These are phyloP conservation scores for Catocala fraxini DNA, from an alignment of 2,888 invertebrate species.

Conservation along the genomic window DNA sequence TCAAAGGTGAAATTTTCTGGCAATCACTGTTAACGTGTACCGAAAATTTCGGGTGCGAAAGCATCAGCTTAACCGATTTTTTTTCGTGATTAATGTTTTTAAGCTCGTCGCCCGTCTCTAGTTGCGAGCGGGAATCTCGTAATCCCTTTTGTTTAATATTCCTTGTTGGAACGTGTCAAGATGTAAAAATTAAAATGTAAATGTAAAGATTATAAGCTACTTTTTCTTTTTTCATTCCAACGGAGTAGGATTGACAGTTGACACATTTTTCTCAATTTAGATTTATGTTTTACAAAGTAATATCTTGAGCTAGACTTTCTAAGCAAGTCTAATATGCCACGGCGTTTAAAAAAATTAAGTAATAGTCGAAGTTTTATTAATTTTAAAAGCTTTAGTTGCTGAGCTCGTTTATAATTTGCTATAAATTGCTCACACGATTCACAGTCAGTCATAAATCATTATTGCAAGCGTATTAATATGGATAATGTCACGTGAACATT, in stretches of 20 bases:
- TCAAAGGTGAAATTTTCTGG: not conserved
- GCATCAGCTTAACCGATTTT: conserved; percentile 17
- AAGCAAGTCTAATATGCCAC: no score
- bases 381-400: no score
- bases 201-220: conserved; percentile 15
- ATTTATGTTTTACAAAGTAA: not conserved
- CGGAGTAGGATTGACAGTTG: conserved; percentile 28
- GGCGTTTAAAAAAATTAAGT: not conserved
- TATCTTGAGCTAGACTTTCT: not conserved
- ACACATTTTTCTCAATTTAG: conserved; percentile 13
- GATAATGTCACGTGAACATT: not conserved
- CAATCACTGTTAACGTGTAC: conserved; percentile 11
- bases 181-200: conserved; percentile 25
- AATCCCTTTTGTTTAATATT: conserved; percentile 44
- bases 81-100: conserved; percentile 44
- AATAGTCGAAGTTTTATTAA: not conserved
- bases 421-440: no score
- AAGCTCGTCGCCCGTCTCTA: conserved; percentile 22
- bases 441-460: no score
- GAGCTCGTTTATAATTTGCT: no score
- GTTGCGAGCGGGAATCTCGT: conserved; percentile 20
- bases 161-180: conserved; percentile 41
- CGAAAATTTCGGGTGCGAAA: conserved; percentile 22
- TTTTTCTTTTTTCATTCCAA: conserved; percentile 9
- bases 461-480: not conserved